These are phyloP conservation scores for Meteorus colon DNA, from an alignment of 2,888 invertebrate species.

Conservation along the genomic window DNA sequence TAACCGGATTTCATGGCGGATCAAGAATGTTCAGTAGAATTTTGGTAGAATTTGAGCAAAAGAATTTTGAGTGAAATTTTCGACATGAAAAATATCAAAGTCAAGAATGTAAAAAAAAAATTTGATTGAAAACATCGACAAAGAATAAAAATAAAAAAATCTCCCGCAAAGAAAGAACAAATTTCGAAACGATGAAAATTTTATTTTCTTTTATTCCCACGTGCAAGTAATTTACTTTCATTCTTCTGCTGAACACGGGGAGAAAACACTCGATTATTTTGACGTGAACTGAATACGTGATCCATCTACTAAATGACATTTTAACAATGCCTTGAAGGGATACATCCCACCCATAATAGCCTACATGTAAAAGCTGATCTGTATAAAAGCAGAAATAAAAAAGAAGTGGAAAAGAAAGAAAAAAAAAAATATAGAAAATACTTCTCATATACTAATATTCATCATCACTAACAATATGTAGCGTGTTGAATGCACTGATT, in stretches of 20 bases:
- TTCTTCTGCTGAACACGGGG: not conserved
- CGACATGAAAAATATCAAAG: too few relatives aligned
- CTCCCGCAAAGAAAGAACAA: too few relatives aligned
- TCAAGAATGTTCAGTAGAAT: too few relatives aligned
- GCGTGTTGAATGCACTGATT: not conserved
- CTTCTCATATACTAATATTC: not conserved
- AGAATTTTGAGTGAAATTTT: too few relatives aligned
- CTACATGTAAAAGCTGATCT: not conserved
- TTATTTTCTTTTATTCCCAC: too few relatives aligned
- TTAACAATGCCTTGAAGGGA: slow-evolving; percentile 2
- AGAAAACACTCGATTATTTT: slow-evolving; percentile 8
- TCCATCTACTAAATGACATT: slow-evolving; percentile 15
- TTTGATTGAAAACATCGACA: too few relatives aligned
- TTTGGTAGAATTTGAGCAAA: too few relatives aligned
- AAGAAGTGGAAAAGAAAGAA: not conserved
- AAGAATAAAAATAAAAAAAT: too few relatives aligned
- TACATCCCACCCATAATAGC: not conserved
- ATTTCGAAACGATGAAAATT: too few relatives aligned
- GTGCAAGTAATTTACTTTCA: not conserved
- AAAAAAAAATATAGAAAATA: not conserved
- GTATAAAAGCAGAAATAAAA: not conserved
- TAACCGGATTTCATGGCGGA: too few relatives aligned
- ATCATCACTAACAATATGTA: slow-evolving; percentile 8
- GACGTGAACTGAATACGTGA: slow-evolving; percentile 4
- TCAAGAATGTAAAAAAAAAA: too few relatives aligned